Evolutionary conservation across 1,140 invertebrate genomes (phyloP), one percentile per base, ranked within the genome.

Genomic region (Yoshiicerus persimilis): DNA sequence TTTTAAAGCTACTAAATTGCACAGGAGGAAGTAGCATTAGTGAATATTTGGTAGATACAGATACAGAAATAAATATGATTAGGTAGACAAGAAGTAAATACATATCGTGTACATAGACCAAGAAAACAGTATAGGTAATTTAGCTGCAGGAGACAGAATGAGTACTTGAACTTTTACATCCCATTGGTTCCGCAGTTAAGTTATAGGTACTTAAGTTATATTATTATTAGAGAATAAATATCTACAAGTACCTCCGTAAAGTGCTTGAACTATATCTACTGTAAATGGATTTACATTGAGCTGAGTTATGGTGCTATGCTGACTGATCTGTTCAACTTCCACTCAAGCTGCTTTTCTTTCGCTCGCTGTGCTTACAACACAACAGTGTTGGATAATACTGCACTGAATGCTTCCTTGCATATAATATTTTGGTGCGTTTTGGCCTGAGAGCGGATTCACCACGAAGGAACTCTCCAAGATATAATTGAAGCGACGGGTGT

Each of bases 401-500:
- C 20, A 47, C 13, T 47, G 13, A 0, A 39, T 36, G 25, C 16
- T n/a, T 87, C n/a, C 25, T 32, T 38, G 16, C 20, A 56, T 38
- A 34, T 77, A 83, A 70, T 84, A 20, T 20, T 27, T 25, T 13
- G 9, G 13, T 25, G 66, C 25, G 16, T 11, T 30, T 9, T 9
- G 25, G 25, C 1, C n/a, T 47, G 27, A 23, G 38, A 70, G 86
- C 38, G 32, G 75, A 80, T 80, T 80, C 41, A 39, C 86, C 84
- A 85, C 39, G n/a, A 56, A 56, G n/a, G 16, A 85, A 86, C 86
- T 47, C 34, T 23, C 38, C 36, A 77, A 86, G 47, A 80, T 64
- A 86, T 87, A 89, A 87, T 89, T 89, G 88, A 87, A 89, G 64
- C 84, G 84, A 86, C 84, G 89, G 87, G 89, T 86, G 89, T 89